These are phyloP conservation scores for Choreutis nemorana DNA, from an alignment of 2,888 invertebrate genomes.

Conservation along the genomic window DNA sequence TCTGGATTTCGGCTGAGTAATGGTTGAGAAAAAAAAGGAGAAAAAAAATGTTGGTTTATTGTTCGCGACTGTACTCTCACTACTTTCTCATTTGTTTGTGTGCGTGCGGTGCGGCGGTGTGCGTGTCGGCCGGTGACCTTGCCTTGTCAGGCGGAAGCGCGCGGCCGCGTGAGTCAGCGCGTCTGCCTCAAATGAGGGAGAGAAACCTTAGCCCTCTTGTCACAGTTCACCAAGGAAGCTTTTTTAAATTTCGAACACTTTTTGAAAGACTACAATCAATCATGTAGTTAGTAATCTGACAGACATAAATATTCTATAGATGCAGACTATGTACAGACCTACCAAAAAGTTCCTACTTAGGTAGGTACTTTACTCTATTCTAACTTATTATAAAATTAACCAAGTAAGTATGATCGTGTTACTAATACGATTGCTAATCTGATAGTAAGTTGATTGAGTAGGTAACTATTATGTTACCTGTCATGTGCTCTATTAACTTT, in stretches of 20 bases:
- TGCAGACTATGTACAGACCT: too few relatives aligned
- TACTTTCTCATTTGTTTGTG: conserved; percentile 39
- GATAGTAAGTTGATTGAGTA: too few relatives aligned
- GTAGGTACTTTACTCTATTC: too few relatives aligned
- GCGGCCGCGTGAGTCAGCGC: conserved; percentile 55
- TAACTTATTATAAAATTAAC: too few relatives aligned
- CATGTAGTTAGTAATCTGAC: too few relatives aligned
- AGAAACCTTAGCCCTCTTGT: conserved; percentile 35
- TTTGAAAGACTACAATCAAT: neutral
- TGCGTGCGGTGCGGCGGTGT: conserved; percentile 20
- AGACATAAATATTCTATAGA: too few relatives aligned
- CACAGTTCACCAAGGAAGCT: conserved; percentile 1
- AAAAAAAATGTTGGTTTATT: conserved; percentile 5
- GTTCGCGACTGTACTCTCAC: conserved; percentile 53
- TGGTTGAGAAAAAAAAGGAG: conserved; percentile 5
- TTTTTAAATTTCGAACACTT: conserved; percentile 2
- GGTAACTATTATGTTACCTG: too few relatives aligned
- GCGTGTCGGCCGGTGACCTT: conserved; percentile 58
- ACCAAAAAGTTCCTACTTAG: too few relatives aligned
- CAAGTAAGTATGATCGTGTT: too few relatives aligned
- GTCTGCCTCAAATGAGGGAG: conserved; percentile 44
- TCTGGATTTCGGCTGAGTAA: too few relatives aligned
- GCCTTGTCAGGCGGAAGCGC: conserved; percentile 66
- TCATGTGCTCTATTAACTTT: too few relatives aligned
- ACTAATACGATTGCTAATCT: too few relatives aligned